Conservation (phyloP, 2,797 vertebrate genomes). For the Pitangus sulphuratus region DNA sequence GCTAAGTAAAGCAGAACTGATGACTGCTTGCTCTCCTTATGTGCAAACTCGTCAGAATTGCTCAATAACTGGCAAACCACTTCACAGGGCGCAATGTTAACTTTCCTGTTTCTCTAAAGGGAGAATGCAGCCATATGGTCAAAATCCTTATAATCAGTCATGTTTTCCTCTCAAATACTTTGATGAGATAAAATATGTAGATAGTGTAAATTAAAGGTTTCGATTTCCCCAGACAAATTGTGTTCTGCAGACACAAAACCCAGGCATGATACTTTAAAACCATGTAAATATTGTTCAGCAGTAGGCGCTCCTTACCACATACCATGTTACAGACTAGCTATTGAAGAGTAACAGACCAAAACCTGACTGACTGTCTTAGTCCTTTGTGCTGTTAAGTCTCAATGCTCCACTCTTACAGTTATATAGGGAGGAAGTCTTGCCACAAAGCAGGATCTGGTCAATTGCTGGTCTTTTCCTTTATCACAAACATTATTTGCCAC, state of each 20-base stretch:
- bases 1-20: background rate
- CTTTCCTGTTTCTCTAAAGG: conserved; percentile 2
- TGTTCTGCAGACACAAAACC: background rate
- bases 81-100: background rate
- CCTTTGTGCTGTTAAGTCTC: background rate
- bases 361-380: background rate
- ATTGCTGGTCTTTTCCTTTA: background rate
- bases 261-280: background rate
- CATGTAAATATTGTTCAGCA: background rate
- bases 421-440: background rate
- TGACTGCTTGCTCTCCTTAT: background rate
- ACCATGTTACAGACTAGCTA: background rate
- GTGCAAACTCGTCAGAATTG: background rate
- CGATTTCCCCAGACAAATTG: background rate
- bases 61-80: background rate
- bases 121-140: background rate
- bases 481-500: background rate
- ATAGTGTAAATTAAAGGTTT: background rate
- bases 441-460: conserved; percentile 9
- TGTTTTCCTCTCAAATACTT: background rate
- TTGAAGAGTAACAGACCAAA: background rate
- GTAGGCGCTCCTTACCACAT: background rate
- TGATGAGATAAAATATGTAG: background rate
- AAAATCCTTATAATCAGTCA: background rate
- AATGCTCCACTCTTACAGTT: background rate